phyloP scores from a whole-genome alignment of 2,888 invertebrate genomes.

The Oligia fasciuncula region DNA sequence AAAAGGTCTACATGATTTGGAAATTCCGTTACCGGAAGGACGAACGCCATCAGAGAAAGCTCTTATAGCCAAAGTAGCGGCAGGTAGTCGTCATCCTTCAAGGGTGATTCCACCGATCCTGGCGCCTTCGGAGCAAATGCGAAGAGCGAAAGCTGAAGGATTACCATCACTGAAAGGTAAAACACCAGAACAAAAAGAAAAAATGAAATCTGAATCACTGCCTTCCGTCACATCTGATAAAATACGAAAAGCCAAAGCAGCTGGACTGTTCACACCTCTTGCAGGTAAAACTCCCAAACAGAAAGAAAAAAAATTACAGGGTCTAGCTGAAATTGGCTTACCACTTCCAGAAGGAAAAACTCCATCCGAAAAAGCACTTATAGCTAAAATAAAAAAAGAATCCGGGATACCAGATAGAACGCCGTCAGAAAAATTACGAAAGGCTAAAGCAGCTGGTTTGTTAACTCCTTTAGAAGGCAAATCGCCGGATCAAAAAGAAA shows the following conservation, averaged over 20 bases:
- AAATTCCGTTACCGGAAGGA: conserved; percentile 64
- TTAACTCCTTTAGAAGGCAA: conserved; percentile 59
- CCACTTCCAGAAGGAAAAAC: conserved; percentile 48
- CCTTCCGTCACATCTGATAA: conserved; percentile 46
- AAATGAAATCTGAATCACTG: conserved; percentile 6
- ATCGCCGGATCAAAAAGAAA: conserved; percentile 66
- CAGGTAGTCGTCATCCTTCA: too few relatives aligned
- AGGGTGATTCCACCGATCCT: too few relatives aligned
- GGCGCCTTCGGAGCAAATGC: not conserved
- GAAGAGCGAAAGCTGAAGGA: conserved; percentile 48
- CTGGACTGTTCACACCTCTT: conserved; percentile 44
- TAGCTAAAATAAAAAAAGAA: conserved; percentile 27
- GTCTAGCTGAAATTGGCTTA: conserved; percentile 30
- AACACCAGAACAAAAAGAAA: conserved; percentile 41
- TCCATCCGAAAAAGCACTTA: conserved; percentile 43
- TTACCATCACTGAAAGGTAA: conserved; percentile 61
- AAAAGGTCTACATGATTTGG: conserved; percentile 33
- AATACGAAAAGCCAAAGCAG: conserved; percentile 49
- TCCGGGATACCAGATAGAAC: conserved; percentile 19
- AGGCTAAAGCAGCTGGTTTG: conserved; percentile 41
- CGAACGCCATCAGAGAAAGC: conserved; percentile 67
- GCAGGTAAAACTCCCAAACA: conserved; percentile 36
- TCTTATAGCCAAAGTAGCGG: conserved; percentile 24
- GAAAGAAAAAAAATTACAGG: conserved; percentile 34
- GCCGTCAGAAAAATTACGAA: conserved; percentile 37